These are phyloP conservation scores for Plutella xylostella DNA, from an alignment of 2,888 invertebrate genomes.

Conservation along the genomic window DNA sequence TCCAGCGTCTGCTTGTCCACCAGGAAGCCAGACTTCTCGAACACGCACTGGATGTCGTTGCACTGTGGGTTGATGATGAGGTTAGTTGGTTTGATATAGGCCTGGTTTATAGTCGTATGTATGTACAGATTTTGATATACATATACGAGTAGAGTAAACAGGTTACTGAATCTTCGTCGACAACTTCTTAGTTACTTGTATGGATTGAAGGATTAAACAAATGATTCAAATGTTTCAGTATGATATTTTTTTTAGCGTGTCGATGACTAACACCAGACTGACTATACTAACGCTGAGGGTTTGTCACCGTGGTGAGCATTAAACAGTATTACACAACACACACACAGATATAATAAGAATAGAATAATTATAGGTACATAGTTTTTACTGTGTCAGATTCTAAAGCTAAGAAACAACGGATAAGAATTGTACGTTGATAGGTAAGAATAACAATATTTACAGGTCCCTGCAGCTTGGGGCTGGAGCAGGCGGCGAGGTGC, in stretches of 20 bases:
- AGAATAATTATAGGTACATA: too few relatives aligned
- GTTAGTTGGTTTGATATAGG: background rate
- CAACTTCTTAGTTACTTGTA: background rate
- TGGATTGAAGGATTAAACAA: background rate
- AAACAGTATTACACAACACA: too few relatives aligned
- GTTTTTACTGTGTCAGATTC: background rate
- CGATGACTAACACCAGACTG: background rate
- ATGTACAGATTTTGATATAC: too few relatives aligned
- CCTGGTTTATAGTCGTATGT: background rate
- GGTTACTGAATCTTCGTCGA: background rate
- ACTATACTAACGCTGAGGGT: background rate
- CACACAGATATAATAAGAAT: too few relatives aligned
- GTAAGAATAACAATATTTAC: conserved; percentile 29
- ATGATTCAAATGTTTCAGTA: background rate
- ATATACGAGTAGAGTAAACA: too few relatives aligned
- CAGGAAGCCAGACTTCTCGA: conserved; percentile 54
- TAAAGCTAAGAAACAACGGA: background rate
- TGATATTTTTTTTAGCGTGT: background rate
- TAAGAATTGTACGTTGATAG: background rate
- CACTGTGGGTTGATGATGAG: conserved; percentile 31
- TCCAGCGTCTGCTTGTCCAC: conserved; percentile 39
- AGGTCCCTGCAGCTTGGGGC: conserved; percentile 41
- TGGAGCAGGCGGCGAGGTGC: conserved; percentile 41
- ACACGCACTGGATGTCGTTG: conserved; percentile 52
- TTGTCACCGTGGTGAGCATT: background rate